Conservation (phyloP, 2,888 invertebrate species). For the Drosophila sordidula region DNA sequence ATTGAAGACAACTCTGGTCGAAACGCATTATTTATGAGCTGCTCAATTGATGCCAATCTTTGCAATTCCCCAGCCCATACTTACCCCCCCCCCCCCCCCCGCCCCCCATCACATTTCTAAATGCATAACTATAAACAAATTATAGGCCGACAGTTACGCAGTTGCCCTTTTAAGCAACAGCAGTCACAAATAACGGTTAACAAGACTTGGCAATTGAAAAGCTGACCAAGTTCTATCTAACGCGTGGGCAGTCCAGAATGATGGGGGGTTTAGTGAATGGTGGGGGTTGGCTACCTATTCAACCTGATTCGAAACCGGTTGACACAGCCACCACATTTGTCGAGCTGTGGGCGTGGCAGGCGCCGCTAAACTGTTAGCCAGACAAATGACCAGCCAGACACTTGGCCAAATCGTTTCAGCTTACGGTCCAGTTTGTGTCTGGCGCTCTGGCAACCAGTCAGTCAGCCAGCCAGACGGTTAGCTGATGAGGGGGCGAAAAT, state of each 20-base stretch:
- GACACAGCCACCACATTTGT: constrained; percentile 51
- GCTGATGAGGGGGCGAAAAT: constrained; percentile 45
- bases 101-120: no score
- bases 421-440: constrained; percentile 13
- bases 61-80: background rate
- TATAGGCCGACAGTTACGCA: constrained; percentile 3
- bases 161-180: constrained; percentile 21
- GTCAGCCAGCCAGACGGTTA: constrained; percentile 9
- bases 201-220: constrained; percentile 19
- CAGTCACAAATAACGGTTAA: constrained; percentile 2
- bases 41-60: constrained; percentile 16
- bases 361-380: constrained; percentile 57
- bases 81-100: no score
- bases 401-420: constrained; percentile 33
- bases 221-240: constrained; percentile 10
- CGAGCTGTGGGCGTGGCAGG: constrained; percentile 48
- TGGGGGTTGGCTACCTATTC: constrained; percentile 8
- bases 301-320: constrained; percentile 55
- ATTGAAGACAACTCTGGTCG: constrained; percentile 24
- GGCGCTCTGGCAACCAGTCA: constrained; percentile 11
- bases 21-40: constrained; percentile 23
- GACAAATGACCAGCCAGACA: constrained; percentile 54
- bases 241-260: background rate
- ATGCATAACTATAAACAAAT: constrained; percentile 41
- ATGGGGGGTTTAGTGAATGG: background rate